Evolutionary conservation across 2,888 invertebrate genomes (phyloP).

Genomic region (Meandrusa payeni): DNA sequence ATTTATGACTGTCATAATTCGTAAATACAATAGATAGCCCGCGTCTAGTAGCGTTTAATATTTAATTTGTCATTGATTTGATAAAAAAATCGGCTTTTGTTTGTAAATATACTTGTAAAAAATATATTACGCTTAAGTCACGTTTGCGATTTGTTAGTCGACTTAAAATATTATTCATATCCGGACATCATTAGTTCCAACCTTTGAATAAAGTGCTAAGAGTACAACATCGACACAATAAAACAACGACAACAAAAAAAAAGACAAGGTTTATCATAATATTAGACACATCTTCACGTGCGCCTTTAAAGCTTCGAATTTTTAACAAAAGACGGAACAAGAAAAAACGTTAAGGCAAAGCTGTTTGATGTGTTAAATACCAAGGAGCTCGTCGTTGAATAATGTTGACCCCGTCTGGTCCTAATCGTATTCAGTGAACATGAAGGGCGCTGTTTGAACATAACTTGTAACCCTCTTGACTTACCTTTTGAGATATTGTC

Average conservation of each 20-base stretch:
- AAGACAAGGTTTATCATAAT: constrained; percentile 1
- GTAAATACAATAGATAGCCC: too few species aligned
- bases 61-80: too few species aligned
- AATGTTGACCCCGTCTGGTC: constrained; percentile 48
- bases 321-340: constrained; percentile 25
- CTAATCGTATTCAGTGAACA: constrained; percentile 44
- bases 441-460: constrained; percentile 32
- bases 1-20: too few species aligned
- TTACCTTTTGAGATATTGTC: constrained; percentile 7
- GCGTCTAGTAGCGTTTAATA: too few species aligned
- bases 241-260: constrained; percentile 13
- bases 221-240: constrained; percentile 6
- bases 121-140: too few species aligned
- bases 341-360: constrained; percentile 19
- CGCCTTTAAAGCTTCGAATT: constrained; percentile 19
- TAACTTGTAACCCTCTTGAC: constrained; percentile 18
- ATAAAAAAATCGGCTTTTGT: too few species aligned
- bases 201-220: constrained; percentile 13
- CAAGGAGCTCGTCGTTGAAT: constrained; percentile 46
- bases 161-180: too few species aligned
- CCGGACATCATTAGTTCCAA: constrained; percentile 7
- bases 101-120: too few species aligned
- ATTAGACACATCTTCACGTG: constrained; percentile 8
- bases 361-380: constrained; percentile 46
- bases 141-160: too few species aligned